phyloP scores from a whole-genome alignment of 2,888 invertebrate genomes.

The Brenthis hecate region DNA sequence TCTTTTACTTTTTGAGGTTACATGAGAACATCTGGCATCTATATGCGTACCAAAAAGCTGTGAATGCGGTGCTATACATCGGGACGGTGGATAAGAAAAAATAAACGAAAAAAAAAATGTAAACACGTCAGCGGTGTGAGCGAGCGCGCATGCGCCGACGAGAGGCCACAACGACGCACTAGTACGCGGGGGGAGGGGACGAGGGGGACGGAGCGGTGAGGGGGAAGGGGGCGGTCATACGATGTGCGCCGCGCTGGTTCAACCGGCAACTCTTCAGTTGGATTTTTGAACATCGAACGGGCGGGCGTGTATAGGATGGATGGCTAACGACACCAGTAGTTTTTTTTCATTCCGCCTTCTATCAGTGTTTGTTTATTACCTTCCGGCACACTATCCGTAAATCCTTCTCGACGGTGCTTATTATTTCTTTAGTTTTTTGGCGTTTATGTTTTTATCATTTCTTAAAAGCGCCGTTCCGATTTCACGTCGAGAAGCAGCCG shows the following conservation, averaged over 20 bases:
- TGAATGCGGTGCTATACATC: conserved; percentile 38
- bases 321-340: conserved; percentile 82
- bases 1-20: conserved; percentile 31
- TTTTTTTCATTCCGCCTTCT: conserved; percentile 83
- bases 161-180: conserved; percentile 61
- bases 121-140: conserved; percentile 78
- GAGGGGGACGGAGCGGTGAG: conserved; percentile 42
- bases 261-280: conserved; percentile 67
- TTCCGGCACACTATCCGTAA: conserved; percentile 73
- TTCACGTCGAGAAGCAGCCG: conserved; percentile 80
- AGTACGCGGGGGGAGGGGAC: conserved; percentile 45
- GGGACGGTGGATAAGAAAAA: conserved; percentile 51
- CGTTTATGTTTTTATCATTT: conserved; percentile 63
- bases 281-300: conserved; percentile 82
- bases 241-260: conserved; percentile 55
- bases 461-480: conserved; percentile 73
- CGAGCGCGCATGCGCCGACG: conserved; percentile 70
- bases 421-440: conserved; percentile 57
- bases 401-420: conserved; percentile 79
- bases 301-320: conserved; percentile 82
- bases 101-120: conserved; percentile 69
- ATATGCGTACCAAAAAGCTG: conserved; percentile 36
- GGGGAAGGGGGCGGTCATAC: conserved; percentile 48
- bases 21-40: conserved; percentile 42
- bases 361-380: conserved; percentile 78